Evolutionary conservation across 2,113 vertebrate genomes (phyloP).

Genomic region (Campylorhamphus procurvoides): DNA sequence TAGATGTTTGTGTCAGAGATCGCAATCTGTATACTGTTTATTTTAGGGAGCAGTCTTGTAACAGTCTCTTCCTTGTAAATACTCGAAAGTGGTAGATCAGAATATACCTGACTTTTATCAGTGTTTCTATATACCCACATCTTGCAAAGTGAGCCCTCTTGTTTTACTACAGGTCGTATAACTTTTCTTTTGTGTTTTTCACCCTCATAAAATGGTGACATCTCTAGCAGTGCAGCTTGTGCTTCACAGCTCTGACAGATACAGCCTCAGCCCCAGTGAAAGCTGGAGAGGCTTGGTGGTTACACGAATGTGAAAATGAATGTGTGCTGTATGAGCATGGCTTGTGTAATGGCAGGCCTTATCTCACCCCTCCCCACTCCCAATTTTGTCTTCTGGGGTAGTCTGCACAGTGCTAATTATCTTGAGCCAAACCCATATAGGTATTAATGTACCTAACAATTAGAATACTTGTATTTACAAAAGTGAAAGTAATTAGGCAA

Average conservation of each 20-base stretch:
- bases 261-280: not conserved
- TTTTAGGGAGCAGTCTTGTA: not conserved
- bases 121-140: not conserved
- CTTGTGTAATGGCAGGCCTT: not conserved
- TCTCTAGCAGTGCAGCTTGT: not conserved
- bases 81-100: not conserved
- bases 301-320: not conserved
- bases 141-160: not conserved
- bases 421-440: not conserved
- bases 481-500: not conserved
- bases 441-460: not conserved
- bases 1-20: not conserved
- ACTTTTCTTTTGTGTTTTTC: not conserved
- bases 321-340: not conserved
- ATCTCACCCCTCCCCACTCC: not conserved
- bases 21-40: not conserved
- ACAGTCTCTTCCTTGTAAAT: not conserved
- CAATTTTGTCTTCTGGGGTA: not conserved
- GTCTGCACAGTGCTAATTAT: not conserved
- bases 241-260: not conserved
- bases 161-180: not conserved
- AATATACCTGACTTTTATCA: not conserved
- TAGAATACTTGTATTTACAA: not conserved
- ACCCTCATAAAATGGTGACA: not conserved
- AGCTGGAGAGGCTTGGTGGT: fast-evolving